phyloP scores from a whole-genome alignment of 35 echinoderm and acorn worm species.

The Anneissia japonica region DNA sequence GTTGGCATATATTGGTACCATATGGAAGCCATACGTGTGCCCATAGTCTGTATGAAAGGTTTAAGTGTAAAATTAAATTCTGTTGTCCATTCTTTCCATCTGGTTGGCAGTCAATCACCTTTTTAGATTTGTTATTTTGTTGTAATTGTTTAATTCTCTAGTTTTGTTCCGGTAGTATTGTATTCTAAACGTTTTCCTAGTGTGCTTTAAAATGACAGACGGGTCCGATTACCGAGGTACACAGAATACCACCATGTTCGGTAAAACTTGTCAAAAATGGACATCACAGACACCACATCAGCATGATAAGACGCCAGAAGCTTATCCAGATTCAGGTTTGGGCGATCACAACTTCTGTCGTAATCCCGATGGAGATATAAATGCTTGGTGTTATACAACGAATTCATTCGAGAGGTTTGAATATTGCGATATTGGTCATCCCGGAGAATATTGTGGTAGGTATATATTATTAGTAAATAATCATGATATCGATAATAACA shows the following conservation, averaged over 20 bases:
- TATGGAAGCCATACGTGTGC: too few relatives aligned
- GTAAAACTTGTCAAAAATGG: conserved; percentile 6
- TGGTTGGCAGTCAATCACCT: too few relatives aligned
- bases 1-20: too few relatives aligned
- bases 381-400: conserved; percentile 18
- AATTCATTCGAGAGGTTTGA: background rate
- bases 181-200: too few relatives aligned
- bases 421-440: background rate
- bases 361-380: background rate
- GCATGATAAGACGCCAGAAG: background rate
- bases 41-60: too few relatives aligned
- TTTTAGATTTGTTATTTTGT: too few relatives aligned
- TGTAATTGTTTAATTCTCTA: too few relatives aligned
- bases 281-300: conserved; percentile 9
- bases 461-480: too few relatives aligned
- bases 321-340: background rate
- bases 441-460: background rate
- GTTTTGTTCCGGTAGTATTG: too few relatives aligned
- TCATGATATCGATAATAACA: too few relatives aligned
- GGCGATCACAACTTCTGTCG: conserved; percentile 29
- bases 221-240: conserved; percentile 9
- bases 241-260: background rate
- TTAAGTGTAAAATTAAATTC: too few relatives aligned
- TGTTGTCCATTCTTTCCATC: too few relatives aligned
- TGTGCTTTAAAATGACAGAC: background rate